Percentiles rank a stretch among this genome's conserved stretches.
These are phyloP conservation scores for Hymenochirus boettgeri DNA, from an alignment of 2,113 vertebrate genomes.

Conservation along the genomic window DNA sequence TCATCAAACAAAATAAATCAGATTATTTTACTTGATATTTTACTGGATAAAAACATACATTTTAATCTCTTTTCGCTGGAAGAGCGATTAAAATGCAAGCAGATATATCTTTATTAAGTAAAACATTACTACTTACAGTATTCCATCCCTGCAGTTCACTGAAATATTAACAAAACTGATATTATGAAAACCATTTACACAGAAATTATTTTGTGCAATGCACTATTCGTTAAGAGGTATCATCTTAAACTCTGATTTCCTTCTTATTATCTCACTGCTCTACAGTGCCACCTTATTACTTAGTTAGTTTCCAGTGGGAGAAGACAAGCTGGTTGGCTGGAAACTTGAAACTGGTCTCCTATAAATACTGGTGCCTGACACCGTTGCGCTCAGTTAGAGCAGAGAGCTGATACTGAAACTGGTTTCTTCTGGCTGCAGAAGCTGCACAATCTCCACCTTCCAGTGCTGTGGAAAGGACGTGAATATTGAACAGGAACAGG, in stretches of 20 bases:
- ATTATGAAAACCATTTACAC: too few relatives aligned
- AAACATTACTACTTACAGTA: too few relatives aligned
- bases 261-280: slow-evolving; percentile 12
- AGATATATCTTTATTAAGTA: too few relatives aligned
- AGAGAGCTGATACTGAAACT: slow-evolving; percentile 2
- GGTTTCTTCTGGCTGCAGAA: slow-evolving; percentile 1
- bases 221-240: background rate
- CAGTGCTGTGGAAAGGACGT: slow-evolving; percentile 8
- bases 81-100: too few relatives aligned
- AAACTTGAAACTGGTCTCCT: background rate
- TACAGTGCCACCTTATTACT: slow-evolving; percentile 11
- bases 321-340: slow-evolving; percentile 7
- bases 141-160: too few relatives aligned
- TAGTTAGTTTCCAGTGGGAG: slow-evolving; percentile 16
- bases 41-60: too few relatives aligned
- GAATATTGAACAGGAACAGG: background rate
- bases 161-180: too few relatives aligned
- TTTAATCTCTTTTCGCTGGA: too few relatives aligned
- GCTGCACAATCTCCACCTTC: background rate
- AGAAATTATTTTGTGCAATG: too few relatives aligned
- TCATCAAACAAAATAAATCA: too few relatives aligned
- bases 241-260: background rate
- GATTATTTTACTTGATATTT: too few relatives aligned
- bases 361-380: slow-evolving; percentile 18
- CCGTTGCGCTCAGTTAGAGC: slow-evolving; percentile 12